Evolutionary conservation across 2,888 invertebrate genomes (phyloP), one percentile per base, ranked within the genome.

Genomic region (Agriotes lineatus): DNA sequence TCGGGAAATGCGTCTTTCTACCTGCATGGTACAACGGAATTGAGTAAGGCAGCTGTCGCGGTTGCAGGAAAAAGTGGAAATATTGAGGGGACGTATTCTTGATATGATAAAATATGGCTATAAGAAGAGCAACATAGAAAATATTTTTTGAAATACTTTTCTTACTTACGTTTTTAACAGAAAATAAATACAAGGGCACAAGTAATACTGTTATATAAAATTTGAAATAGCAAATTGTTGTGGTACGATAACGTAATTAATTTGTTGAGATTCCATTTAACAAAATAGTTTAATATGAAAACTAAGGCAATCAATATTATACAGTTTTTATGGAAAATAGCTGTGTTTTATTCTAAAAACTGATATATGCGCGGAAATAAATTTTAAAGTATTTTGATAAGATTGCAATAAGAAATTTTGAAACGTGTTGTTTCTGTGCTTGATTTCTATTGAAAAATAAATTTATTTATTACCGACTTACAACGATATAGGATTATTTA

Each of bases 181-280:
- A 77, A 76, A 81, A 82, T 77, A 83, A 82, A 82, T 80, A 80
- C 77, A 80, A 81, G 84, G 84, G 84, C 84, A 84, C 84, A 84
- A 83, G 81, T 81, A 80, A 78, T 77, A 82, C 78, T 82, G 81
- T 82, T 81, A 80, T 76, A 78, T 72, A 52, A 78, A 78, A 79
- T 68, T 64, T 75, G 75, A 78, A 78, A 75, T 79, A 79, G 78
- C 72, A 80, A 80, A 80, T 79, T 82, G 80, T 81, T 81, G 80
- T 80, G 78, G 80, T 79, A 79, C 77, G 76, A 79, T 78, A 70
- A 76, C 22, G 37, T 68, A 57, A 79, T 79, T 68, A 62, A 79
- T 79, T 80, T 81, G 80, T 81, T 80, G 75, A 80, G 77, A 77
- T 80, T 80, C 76, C 81, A 80, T 77, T 81, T 77, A 63, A 68